Evolutionary conservation across 53 echinoderm and acorn worm species (phyloP).

Genomic region (Mesocentrotus franciscanus): DNA sequence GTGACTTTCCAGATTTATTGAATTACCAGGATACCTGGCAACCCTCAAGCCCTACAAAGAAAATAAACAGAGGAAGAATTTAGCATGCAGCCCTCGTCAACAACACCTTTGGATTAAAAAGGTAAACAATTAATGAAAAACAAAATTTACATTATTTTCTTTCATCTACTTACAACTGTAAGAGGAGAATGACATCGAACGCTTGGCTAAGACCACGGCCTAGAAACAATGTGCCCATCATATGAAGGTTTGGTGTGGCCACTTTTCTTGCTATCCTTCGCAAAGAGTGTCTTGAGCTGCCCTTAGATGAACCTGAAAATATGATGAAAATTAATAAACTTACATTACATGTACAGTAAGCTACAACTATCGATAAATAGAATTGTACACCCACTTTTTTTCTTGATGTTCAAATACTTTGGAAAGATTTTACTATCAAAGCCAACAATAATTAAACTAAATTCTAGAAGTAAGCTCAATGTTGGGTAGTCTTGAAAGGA

Average conservation of each 20-base stretch:
- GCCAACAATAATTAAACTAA: too few relatives aligned
- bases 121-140: neutral
- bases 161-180: conserved; percentile 88
- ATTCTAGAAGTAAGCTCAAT: too few relatives aligned
- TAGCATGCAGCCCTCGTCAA: too few relatives aligned
- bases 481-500: too few relatives aligned
- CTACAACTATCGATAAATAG: too few relatives aligned
- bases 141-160: neutral
- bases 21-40: too few relatives aligned
- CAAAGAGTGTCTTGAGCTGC: conserved; percentile 57
- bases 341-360: neutral
- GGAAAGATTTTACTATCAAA: too few relatives aligned
- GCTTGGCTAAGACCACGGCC: conserved; percentile 79
- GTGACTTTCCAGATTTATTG: too few relatives aligned
- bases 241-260: conserved; percentile 91
- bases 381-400: too few relatives aligned
- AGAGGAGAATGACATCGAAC: conserved; percentile 83
- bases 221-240: conserved; percentile 85
- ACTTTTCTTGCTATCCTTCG: conserved; percentile 67
- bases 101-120: neutral
- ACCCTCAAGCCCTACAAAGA: too few relatives aligned
- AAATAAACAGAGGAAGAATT: too few relatives aligned
- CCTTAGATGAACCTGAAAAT: conserved; percentile 65
- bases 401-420: too few relatives aligned
- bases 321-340: neutral